Evolutionary conservation across 2,113 vertebrate species (phyloP), one percentile per base, ranked within the genome.

Genomic region (Spea bombifrons): DNA sequence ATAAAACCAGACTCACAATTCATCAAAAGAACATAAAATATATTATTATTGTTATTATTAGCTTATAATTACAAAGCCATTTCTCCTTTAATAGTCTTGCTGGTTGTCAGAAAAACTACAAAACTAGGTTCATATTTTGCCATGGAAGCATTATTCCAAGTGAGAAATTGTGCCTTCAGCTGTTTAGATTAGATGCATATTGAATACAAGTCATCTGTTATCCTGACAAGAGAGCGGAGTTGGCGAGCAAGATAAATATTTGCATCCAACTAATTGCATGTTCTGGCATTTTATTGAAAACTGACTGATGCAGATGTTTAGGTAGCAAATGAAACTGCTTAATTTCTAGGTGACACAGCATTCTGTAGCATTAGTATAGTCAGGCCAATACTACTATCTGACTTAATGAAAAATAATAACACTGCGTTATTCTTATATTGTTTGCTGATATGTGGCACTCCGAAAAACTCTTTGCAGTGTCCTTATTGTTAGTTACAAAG

Each of bases 111-210:
- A 67, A 66, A 48, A 73, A 80, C 48, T 16, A 80, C 73, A 73
- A 73, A 80, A 59, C 44, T 30, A 67, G 49, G 46, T 73, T 80
- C 57, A 59, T 73, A 61, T 67, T 65, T 80, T 73, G 71, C 52
- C n/a, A 44, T 66, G 17, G 64, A n/a, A 68, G 77, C 71, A 67
- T 59, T 73, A 73, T 80, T 49, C 45, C 64, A 61, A 48, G 57
- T 73, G 71, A 80, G 73, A 71, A 53, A 73, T 80, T 47, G 52
- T 43, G 77, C 77, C 77, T 66, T 67, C 50, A 66, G 70, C 71
- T 80, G 50, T 80, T 80, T 73, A 80, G 71, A 80, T 73, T 59
- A 73, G 63, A 80, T 73, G 77, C 66, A 80, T 80, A 80, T 73
- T 80, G 71, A 73, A 80, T 59, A n/a, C 50, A 68, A 73, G 77